These are phyloP conservation scores for Columba janthina DNA, from an alignment of 2,113 vertebrate genomes.

Conservation along the genomic window DNA sequence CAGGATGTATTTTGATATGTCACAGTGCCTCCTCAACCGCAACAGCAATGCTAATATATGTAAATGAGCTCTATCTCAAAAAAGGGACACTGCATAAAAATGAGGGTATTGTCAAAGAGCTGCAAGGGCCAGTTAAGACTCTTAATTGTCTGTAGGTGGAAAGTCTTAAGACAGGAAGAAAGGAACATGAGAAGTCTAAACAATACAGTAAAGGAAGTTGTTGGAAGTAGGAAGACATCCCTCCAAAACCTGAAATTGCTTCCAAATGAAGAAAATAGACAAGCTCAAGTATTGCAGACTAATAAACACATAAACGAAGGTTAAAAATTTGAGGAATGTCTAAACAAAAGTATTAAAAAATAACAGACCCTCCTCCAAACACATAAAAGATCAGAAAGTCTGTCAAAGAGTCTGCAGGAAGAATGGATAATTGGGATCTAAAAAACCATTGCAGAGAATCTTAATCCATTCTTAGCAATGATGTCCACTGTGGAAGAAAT, in stretches of 20 bases:
- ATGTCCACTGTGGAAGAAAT: background rate
- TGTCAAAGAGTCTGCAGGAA: background rate
- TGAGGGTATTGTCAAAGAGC: background rate
- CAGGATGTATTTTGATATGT: background rate
- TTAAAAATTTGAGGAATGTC: background rate
- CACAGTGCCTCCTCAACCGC: background rate
- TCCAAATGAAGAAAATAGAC: background rate
- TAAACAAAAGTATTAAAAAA: background rate
- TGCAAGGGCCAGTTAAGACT: background rate
- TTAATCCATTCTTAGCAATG: background rate
- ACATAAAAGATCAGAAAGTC: background rate
- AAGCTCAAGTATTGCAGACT: background rate
- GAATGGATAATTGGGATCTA: background rate
- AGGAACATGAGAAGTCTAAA: background rate
- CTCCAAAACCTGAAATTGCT: background rate
- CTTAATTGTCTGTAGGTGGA: background rate
- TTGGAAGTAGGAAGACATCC: background rate
- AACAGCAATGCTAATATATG: background rate
- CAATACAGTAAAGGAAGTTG: background rate
- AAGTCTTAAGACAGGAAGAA: background rate
- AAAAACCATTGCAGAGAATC: background rate
- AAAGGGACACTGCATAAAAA: background rate
- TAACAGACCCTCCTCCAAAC: background rate
- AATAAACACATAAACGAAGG: background rate
- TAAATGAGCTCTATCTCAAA: background rate